These are phyloP conservation scores for Aphelinus atriplicis DNA, from an alignment of 1,140 invertebrate genomes.

Conservation along the genomic window DNA sequence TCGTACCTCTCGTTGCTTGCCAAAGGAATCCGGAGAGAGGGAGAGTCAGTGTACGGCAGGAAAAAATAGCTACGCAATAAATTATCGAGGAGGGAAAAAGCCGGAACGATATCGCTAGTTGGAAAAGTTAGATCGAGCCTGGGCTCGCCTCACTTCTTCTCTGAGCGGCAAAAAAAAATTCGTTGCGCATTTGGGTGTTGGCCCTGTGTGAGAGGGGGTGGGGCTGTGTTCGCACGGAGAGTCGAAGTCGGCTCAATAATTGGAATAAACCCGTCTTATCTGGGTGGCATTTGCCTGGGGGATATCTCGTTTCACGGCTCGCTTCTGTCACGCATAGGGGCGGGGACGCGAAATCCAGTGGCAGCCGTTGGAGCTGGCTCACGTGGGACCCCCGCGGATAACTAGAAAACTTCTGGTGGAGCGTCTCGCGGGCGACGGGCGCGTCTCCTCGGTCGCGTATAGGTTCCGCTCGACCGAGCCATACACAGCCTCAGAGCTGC, in stretches of 20 bases:
- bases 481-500: slow-evolving; percentile 1
- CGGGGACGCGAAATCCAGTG: slow-evolving; percentile 37
- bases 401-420: slow-evolving; percentile 63
- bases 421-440: neutral
- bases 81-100: slow-evolving; percentile 27
- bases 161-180: slow-evolving; percentile 16
- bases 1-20: no score
- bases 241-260: slow-evolving; percentile 52
- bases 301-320: slow-evolving; percentile 66
- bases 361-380: neutral
- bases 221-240: slow-evolving; percentile 2
- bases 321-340: slow-evolving; percentile 59
- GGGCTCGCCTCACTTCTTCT: slow-evolving; percentile 7
- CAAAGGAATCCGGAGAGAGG: neutral
- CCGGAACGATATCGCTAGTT: slow-evolving; percentile 34
- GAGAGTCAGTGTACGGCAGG: neutral
- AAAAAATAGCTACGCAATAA: slow-evolving; percentile 27
- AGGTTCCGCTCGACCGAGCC: no score
- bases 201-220: neutral
- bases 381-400: slow-evolving; percentile 51
- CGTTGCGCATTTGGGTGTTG: neutral
- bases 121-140: slow-evolving; percentile 39
- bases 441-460: neutral
- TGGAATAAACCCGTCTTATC: slow-evolving; percentile 54
- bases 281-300: slow-evolving; percentile 42